These are phyloP conservation scores for Nymphalis c-album DNA, from an alignment of 2,888 invertebrate genomes.

Conservation along the genomic window DNA sequence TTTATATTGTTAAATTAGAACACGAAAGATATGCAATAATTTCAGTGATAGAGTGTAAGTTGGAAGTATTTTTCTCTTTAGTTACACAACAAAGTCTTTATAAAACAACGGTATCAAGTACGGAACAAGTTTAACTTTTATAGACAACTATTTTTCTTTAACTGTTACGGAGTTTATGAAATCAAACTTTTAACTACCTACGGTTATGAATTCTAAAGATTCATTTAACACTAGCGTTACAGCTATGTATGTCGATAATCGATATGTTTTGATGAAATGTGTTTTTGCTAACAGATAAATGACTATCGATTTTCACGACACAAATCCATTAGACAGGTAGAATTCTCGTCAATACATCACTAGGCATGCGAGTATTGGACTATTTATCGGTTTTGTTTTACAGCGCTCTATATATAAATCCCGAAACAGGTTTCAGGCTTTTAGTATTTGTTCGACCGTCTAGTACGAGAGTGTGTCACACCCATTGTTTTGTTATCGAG, in stretches of 20 bases:
- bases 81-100: constrained; percentile 12
- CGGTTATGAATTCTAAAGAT: not conserved
- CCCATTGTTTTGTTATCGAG: constrained; percentile 51
- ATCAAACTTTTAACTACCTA: constrained; percentile 2
- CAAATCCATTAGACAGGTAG: constrained; percentile 12
- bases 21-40: constrained; percentile 2
- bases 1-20: not conserved
- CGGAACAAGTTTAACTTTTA: constrained; percentile 19
- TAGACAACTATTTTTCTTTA: constrained; percentile 10
- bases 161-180: not conserved
- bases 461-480: constrained; percentile 36
- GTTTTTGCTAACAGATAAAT: not conserved
- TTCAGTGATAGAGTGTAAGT: constrained; percentile 1
- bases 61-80: not conserved
- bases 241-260: not conserved
- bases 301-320: not conserved
- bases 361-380: constrained; percentile 14
- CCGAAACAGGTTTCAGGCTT: constrained; percentile 30
- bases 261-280: not conserved
- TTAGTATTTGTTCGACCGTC: constrained; percentile 32
- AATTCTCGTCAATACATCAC: constrained; percentile 19
- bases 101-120: constrained; percentile 13
- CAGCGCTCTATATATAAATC: constrained; percentile 22
- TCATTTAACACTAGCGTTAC: not conserved
- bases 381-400: constrained; percentile 27